phyloP scores from a whole-genome alignment of 2,888 invertebrate genomes.

The Petrolisthes manimaculis region DNA sequence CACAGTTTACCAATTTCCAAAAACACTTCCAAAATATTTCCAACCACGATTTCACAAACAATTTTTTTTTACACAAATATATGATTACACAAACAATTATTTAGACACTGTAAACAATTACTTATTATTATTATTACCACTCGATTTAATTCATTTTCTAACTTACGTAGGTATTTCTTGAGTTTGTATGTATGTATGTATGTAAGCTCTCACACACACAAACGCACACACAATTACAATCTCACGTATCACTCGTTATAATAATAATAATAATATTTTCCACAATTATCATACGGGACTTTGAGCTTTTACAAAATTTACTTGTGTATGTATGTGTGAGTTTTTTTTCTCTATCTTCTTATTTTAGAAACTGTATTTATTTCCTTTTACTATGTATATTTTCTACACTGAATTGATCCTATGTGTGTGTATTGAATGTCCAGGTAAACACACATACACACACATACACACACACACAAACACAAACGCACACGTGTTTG shows the following conservation, averaged over 20 bases:
- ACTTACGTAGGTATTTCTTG: neutral
- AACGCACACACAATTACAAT: neutral
- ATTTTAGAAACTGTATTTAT: too few relatives aligned
- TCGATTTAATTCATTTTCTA: neutral
- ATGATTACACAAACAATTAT: too few relatives aligned
- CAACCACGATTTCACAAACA: too few relatives aligned
- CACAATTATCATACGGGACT: neutral
- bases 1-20: too few relatives aligned
- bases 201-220: slow-evolving; percentile 9
- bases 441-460: slow-evolving; percentile 1
- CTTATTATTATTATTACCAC: neutral
- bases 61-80: too few relatives aligned
- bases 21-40: too few relatives aligned
- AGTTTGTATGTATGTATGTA: neutral
- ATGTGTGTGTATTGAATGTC: neutral
- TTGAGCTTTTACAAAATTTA: too few relatives aligned
- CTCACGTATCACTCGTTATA: neutral
- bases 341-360: too few relatives aligned
- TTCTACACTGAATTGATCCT: neutral
- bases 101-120: too few relatives aligned
- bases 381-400: too few relatives aligned
- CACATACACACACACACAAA: neutral
- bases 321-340: too few relatives aligned
- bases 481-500: neutral
- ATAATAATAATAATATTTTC: neutral